A percentile compares a stretch with the other conserved stretches of the same genome.
These are phyloP conservation scores for Limonius californicus DNA, from an alignment of 1,140 invertebrate genomes.

Conservation along the genomic window DNA sequence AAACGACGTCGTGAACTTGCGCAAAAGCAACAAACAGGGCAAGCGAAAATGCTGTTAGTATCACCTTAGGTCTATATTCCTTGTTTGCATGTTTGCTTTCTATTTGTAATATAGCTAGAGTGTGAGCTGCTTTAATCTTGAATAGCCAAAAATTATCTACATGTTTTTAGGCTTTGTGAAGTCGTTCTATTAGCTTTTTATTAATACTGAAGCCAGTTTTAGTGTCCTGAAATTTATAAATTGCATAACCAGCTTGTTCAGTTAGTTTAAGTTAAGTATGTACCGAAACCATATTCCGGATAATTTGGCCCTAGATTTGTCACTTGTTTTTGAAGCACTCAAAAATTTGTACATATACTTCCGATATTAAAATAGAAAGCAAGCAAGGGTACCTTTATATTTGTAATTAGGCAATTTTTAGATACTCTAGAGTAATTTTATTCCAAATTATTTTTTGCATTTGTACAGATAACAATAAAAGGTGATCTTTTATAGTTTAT, in stretches of 20 bases:
- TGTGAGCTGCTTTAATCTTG: too few relatives aligned
- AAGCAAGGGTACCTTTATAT: neutral
- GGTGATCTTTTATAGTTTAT: too few relatives aligned
- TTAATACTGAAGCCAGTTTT: too few relatives aligned
- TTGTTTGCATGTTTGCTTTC: neutral
- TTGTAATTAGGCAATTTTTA: conserved; percentile 6
- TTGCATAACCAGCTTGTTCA: too few relatives aligned
- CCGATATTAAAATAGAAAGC: conserved; percentile 5
- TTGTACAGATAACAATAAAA: conserved; percentile 8
- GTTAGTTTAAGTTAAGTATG: too few relatives aligned
- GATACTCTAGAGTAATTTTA: neutral
- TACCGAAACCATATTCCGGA: too few relatives aligned
- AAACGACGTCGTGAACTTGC: conserved; percentile 55
- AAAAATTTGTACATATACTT: conserved; percentile 5
- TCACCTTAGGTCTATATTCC: neutral
- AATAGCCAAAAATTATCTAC: too few relatives aligned
- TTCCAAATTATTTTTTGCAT: neutral
- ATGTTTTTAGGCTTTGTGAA: too few relatives aligned
- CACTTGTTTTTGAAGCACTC: neutral
- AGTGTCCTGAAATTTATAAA: too few relatives aligned
- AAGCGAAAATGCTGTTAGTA: conserved; percentile 57
- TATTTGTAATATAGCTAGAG: neutral
- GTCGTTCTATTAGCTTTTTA: too few relatives aligned
- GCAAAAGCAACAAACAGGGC: conserved; percentile 51
- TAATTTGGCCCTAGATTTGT: too few relatives aligned